Evolutionary conservation across 35 echinoderm and acorn worm species (phyloP).

Genomic region (Strongylocentrotus purpuratus): DNA sequence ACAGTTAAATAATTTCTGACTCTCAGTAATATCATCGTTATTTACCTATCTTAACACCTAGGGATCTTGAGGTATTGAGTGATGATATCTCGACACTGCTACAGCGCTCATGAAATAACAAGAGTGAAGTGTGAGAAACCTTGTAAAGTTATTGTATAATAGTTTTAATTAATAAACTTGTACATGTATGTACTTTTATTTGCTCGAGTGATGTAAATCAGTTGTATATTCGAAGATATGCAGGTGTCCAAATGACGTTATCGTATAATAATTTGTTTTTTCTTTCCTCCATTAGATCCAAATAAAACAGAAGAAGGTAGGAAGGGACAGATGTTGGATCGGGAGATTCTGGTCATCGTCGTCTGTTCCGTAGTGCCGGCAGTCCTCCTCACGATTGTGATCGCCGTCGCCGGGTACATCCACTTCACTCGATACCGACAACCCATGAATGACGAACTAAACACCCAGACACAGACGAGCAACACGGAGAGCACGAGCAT

Average conservation of each 20-base stretch:
- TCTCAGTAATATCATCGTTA: too few relatives aligned
- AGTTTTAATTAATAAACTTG: too few relatives aligned
- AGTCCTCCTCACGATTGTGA: constrained; percentile 28
- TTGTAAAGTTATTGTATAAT: too few relatives aligned
- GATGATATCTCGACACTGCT: too few relatives aligned
- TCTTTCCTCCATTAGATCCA: background rate
- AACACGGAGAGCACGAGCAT: constrained; percentile 91
- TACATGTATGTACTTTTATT: background rate
- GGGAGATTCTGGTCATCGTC: constrained; percentile 44
- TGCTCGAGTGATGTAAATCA: background rate
- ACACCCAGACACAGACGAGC: constrained; percentile 69
- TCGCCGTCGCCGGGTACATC: constrained; percentile 33
- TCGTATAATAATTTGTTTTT: background rate
- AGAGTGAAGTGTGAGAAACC: too few relatives aligned
- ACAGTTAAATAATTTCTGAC: too few relatives aligned
- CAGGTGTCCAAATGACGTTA: too few relatives aligned
- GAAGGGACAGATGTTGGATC: background rate
- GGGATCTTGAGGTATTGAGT: too few relatives aligned
- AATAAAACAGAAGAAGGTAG: constrained; percentile 12
- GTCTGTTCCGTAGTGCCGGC: constrained; percentile 35
- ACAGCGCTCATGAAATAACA: too few relatives aligned
- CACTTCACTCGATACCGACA: constrained; percentile 43
- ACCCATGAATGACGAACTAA: constrained; percentile 49
- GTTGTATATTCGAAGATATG: background rate
- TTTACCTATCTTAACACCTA: too few relatives aligned